Evolutionary conservation across 2,888 invertebrate genomes (phyloP), one percentile per base, ranked within the genome.

Genomic region (Mesodorylaimus sp.): DNA sequence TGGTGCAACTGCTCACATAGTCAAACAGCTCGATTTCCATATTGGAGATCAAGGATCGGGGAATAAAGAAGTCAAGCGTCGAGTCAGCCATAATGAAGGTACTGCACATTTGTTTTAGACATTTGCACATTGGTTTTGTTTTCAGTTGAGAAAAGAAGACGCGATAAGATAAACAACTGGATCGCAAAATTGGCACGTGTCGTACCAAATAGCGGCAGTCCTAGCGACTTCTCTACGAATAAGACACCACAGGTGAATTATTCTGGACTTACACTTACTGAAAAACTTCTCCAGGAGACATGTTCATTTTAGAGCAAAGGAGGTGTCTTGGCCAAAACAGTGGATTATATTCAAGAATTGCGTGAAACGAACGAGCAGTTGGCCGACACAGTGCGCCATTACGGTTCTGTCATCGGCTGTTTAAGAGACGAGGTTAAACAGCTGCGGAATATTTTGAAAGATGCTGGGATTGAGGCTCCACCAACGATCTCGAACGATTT

Each of bases 101-200:
- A 32, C 32, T 32, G 7, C 16, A 10, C 32, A 16, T 32, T 32
- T 32, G 10, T 7, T 32, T 32, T 32, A 16, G 32, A 16, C 32
- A 10, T 16, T 32, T 16, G 10, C 16, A 32, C 32, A 24, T 28
- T 47, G 50, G 43, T 38, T 50, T 2, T 29, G 43, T 48, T 49
- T 43, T 23, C 59, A 68, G 89, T 93, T 1, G 91, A 93, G 68
- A 76, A 91, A 59, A 73, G 91, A 55, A 75, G 93, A 43, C 73
- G 93, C 58, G 89, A 91, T 65, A 93, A 91, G 75, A 93, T 93
- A 55, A 93, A 93, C 68, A 85, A 80, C 64, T 93, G 91, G 91
- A 93, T 93, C 57, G 79, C 83, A 47, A 86, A 85, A 68, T 71
- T 93, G 51, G 84, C 87, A 1, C 83, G 86, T 64, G 78, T 91